phyloP scores from a whole-genome alignment of 2,888 invertebrate species.

The Rhopalosiphum nymphaeae region DNA sequence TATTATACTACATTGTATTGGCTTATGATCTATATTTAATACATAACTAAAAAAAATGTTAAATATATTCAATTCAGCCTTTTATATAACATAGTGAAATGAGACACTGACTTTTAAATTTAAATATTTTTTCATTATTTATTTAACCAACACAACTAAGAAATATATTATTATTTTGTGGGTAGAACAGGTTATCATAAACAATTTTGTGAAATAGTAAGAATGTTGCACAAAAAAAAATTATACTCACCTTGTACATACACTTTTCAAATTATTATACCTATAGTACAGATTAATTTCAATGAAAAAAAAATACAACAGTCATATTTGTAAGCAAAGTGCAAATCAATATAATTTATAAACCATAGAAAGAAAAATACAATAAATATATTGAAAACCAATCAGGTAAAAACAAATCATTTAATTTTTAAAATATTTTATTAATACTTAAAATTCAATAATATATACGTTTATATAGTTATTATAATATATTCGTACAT shows the following conservation, averaged over 20 bases:
- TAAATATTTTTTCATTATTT: background rate
- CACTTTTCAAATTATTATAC: background rate
- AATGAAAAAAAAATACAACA: background rate
- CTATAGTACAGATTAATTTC: background rate
- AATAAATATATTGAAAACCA: background rate
- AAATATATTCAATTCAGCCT: background rate
- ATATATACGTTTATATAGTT: background rate
- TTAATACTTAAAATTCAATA: background rate
- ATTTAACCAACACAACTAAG: background rate
- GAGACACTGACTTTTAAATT: background rate
- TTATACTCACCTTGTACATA: background rate
- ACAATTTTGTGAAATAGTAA: background rate
- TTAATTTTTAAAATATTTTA: background rate
- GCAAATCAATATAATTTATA: background rate
- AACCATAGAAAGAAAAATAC: background rate
- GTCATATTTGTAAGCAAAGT: background rate
- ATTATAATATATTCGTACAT: too few relatives aligned
- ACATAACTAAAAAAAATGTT: background rate
- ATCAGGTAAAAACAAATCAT: background rate
- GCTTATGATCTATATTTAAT: background rate
- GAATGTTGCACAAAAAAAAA: background rate
- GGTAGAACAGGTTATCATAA: background rate
- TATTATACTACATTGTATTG: background rate
- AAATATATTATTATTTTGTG: background rate
- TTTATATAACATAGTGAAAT: background rate